Evolutionary conservation across 2,888 invertebrate species (phyloP).

Genomic region (Athalia rosae): DNA sequence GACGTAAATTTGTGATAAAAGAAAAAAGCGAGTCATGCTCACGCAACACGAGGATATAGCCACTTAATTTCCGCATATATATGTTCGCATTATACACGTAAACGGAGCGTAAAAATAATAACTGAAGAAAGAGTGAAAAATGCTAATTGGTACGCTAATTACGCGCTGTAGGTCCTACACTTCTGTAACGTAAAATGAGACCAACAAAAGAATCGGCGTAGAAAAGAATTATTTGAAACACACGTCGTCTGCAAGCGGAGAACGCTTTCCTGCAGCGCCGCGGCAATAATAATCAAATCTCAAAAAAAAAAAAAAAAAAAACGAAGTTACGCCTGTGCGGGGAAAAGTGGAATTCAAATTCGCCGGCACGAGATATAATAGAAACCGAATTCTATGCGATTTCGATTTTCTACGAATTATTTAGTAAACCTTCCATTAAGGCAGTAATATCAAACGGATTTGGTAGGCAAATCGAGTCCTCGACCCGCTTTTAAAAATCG

Average conservation of each 20-base stretch:
- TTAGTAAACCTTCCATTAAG: slow-evolving; percentile 34
- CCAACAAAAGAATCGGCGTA: background rate
- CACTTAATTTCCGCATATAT: too few species aligned
- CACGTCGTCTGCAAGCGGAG: slow-evolving; percentile 1
- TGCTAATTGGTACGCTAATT: slow-evolving; percentile 7
- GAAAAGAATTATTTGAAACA: slow-evolving; percentile 15
- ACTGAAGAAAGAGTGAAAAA: background rate
- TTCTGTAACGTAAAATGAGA: background rate
- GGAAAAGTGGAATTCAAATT: slow-evolving; percentile 5
- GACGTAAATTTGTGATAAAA: too few species aligned
- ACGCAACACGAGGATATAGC: too few species aligned
- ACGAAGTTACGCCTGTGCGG: too few species aligned
- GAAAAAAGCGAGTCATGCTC: too few species aligned
- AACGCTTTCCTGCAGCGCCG: too few species aligned
- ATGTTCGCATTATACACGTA: too few species aligned
- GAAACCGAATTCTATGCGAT: slow-evolving; percentile 8
- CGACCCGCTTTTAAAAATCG: background rate
- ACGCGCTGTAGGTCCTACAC: background rate
- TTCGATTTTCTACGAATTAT: slow-evolving; percentile 11
- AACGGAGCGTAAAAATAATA: too few species aligned
- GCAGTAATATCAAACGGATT: slow-evolving; percentile 22
- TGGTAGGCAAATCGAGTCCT: slow-evolving; percentile 31
- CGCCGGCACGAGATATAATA: background rate
- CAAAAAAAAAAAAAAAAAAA: too few species aligned
- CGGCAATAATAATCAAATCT: too few species aligned